phyloP scores from a whole-genome alignment of 1,140 invertebrate species.

The Tenebrio molitor region DNA sequence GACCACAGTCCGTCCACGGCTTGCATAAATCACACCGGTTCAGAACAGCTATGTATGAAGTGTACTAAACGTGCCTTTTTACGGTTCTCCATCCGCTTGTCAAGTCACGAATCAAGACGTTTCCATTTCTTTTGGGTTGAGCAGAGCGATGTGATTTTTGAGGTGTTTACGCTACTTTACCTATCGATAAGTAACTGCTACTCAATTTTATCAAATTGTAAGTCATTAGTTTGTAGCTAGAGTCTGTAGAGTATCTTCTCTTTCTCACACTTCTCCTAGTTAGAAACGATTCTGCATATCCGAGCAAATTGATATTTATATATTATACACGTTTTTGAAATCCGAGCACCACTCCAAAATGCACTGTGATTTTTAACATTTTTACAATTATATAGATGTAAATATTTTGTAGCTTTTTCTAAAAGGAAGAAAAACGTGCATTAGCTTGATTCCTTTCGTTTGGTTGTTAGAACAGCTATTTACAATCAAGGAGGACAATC shows the following conservation, averaged over 20 bases:
- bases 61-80: not conserved
- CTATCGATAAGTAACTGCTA: constrained; percentile 6
- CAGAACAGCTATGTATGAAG: not conserved
- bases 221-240: not conserved
- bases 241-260: constrained; percentile 6
- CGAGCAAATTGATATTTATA: constrained; percentile 29
- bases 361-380: constrained; percentile 35
- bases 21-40: not conserved
- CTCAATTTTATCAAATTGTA: constrained; percentile 18
- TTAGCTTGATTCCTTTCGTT: constrained; percentile 10
- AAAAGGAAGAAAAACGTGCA: constrained; percentile 1
- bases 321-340: constrained; percentile 23
- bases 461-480: not conserved
- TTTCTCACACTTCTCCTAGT: constrained; percentile 15
- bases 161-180: not conserved
- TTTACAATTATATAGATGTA: constrained; percentile 29
- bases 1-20: not conserved
- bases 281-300: constrained; percentile 19
- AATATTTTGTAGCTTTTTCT: constrained; percentile 34
- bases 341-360: constrained; percentile 30
- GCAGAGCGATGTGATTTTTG: too few species aligned
- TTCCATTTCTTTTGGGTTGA: too few species aligned
- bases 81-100: too few species aligned
- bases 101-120: too few species aligned
- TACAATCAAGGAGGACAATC: constrained; percentile 23